Conservation (phyloP, 2,888 invertebrate species). For the Stenolophus ochropezus region DNA sequence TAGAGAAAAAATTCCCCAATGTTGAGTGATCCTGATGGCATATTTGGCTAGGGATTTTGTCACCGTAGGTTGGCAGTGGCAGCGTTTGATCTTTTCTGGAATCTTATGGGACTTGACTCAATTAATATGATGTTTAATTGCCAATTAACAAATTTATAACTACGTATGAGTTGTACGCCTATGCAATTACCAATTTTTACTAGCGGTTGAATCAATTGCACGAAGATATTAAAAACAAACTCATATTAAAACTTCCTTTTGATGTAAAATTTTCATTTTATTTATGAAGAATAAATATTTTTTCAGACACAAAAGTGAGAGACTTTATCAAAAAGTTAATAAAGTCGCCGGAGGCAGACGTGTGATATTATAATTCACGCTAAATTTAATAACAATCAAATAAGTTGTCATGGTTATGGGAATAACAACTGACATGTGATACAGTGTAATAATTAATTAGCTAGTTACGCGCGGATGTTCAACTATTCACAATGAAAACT, state of each 20-base stretch:
- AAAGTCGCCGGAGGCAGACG: not conserved
- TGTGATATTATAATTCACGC: not conserved
- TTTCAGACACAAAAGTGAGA: not conserved
- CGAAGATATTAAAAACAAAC: not conserved
- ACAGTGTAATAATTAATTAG: not conserved
- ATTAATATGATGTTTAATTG: slow-evolving; percentile 57
- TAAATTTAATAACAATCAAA: not conserved
- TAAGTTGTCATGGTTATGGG: not conserved
- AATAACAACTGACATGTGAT: not conserved
- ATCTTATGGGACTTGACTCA: slow-evolving; percentile 53
- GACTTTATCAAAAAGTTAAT: not conserved
- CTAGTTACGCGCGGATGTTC: not conserved
- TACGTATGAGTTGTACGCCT: slow-evolving; percentile 3
- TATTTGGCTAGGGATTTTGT: not conserved
- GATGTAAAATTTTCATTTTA: not conserved
- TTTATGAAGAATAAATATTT: not conserved
- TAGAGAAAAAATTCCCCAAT: not conserved
- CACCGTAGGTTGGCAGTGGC: not conserved
- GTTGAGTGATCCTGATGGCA: not conserved
- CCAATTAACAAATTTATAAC: slow-evolving; percentile 57
- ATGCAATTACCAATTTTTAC: not conserved
- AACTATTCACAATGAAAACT: not conserved
- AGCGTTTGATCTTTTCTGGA: slow-evolving; percentile 46
- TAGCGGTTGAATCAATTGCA: not conserved
- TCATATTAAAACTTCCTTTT: not conserved